Evolutionary conservation across 2,113 vertebrate species (phyloP).

Genomic region (Lontra canadensis): DNA sequence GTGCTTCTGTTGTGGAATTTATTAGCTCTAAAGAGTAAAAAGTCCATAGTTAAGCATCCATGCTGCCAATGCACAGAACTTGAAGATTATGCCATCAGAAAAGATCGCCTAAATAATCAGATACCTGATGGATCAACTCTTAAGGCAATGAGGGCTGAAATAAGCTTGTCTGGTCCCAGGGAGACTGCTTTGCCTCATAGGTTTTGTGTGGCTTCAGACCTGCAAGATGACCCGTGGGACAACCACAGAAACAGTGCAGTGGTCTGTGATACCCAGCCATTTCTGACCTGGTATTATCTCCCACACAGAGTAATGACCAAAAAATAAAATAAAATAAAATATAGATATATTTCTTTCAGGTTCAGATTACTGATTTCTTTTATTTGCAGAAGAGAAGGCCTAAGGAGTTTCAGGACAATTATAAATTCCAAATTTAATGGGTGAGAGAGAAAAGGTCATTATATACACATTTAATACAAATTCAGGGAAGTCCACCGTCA

Average conservation of each 20-base stretch:
- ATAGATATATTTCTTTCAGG: neutral
- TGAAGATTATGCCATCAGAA: neutral
- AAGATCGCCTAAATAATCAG: neutral
- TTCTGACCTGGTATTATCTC: neutral
- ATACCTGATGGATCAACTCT: neutral
- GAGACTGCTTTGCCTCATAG: neutral
- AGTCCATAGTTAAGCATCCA: neutral
- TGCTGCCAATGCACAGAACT: neutral
- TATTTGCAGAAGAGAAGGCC: neutral
- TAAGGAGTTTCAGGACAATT: neutral
- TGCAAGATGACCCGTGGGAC: neutral
- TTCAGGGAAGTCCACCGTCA: neutral
- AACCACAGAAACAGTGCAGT: fast-evolving
- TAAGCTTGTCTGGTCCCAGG: neutral
- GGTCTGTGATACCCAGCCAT: fast-evolving
- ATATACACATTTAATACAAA: neutral
- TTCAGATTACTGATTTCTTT: neutral
- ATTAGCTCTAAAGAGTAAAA: neutral
- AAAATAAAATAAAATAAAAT: neutral
- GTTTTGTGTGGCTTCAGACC: neutral
- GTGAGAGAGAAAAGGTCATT: neutral
- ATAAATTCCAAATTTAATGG: neutral
- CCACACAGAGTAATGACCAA: neutral
- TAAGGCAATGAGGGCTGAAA: neutral
- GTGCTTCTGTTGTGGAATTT: neutral